phyloP scores from a whole-genome alignment of 2,888 invertebrate species.

The Oligia latruncula region DNA sequence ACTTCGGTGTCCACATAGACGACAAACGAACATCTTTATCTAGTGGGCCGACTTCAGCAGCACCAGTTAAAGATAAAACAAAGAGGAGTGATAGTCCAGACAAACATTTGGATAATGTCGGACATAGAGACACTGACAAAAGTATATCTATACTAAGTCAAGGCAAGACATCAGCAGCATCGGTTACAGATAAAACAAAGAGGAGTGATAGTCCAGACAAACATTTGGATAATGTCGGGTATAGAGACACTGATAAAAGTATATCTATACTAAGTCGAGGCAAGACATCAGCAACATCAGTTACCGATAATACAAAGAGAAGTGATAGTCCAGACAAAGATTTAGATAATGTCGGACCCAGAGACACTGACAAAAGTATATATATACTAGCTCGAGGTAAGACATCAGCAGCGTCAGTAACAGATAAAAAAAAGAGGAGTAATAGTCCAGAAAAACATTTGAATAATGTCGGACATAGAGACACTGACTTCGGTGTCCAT shows the following conservation, averaged over 20 bases:
- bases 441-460: not conserved
- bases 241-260: not conserved
- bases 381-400: slow-evolving; percentile 2
- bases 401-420: not conserved
- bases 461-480: not conserved
- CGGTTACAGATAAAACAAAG: not conserved
- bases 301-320: not conserved
- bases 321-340: not conserved
- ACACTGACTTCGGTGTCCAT: not conserved
- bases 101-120: not conserved
- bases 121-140: not conserved
- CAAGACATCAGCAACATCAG: not conserved
- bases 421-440: not conserved
- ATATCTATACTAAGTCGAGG: not conserved
- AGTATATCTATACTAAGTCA: no score
- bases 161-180: not conserved
- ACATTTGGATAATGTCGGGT: no score
- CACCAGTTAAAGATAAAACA: not conserved
- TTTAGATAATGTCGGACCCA: not conserved
- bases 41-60: not conserved
- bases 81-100: not conserved
- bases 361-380: not conserved
- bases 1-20: not conserved
- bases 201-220: no score
- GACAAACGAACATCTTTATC: not conserved